Conservation (phyloP, 2,113 vertebrate genomes). For the Cavia aperea region DNA sequence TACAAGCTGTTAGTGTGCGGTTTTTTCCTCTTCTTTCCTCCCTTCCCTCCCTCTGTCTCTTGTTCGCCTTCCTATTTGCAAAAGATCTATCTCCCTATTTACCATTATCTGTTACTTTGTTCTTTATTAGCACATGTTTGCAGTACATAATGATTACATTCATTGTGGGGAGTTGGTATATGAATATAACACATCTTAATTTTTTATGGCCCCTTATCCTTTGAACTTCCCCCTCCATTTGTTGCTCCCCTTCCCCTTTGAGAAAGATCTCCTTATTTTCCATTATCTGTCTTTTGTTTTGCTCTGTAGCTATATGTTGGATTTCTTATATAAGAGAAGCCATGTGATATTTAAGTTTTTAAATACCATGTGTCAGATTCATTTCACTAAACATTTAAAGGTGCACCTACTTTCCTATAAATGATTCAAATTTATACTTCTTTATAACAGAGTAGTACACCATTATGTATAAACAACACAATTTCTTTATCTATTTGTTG, state of each 20-base stretch:
- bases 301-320: background rate
- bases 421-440: background rate
- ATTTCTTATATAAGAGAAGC: background rate
- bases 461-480: background rate
- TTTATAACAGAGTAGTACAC: background rate
- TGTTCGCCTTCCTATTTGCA: background rate
- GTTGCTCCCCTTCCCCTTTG: background rate
- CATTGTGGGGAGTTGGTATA: background rate
- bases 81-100: background rate
- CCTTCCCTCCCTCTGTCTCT: background rate
- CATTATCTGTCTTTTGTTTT: background rate
- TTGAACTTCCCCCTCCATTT: background rate
- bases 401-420: background rate
- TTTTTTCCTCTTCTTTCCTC: background rate
- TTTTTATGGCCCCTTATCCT: background rate
- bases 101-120: background rate
- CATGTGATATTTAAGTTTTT: background rate
- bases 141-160: background rate
- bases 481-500: too few relatives aligned
- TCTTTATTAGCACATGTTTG: background rate
- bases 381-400: background rate
- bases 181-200: background rate
- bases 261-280: background rate
- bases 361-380: background rate
- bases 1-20: constrained; percentile 27